Conservation (phyloP, 2,797 vertebrate species). For the Poecile montanus region DNA sequence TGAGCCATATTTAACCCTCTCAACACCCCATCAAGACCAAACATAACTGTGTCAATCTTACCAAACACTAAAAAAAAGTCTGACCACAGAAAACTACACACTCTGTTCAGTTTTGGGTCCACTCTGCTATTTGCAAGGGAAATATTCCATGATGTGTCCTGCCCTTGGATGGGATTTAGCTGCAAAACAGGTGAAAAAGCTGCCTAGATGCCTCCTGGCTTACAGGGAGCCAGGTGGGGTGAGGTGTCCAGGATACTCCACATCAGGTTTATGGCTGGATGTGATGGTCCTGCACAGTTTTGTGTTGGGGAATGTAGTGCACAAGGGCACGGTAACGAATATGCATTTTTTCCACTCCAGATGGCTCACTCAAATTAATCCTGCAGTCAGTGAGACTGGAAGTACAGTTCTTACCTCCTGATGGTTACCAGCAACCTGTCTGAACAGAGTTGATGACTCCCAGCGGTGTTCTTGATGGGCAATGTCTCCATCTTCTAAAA, state of each 20-base stretch:
- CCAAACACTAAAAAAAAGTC: neutral
- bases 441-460: neutral
- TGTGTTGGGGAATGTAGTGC: neutral
- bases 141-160: neutral
- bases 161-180: neutral
- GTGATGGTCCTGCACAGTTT: neutral
- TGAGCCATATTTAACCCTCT: slow-evolving; percentile 5
- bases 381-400: neutral
- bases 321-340: neutral
- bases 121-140: neutral
- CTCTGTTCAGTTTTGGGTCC: neutral
- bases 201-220: neutral
- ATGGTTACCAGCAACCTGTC: slow-evolving; percentile 11
- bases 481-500: slow-evolving; percentile 26
- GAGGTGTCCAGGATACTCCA: neutral
- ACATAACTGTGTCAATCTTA: neutral
- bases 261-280: neutral
- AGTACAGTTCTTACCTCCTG: neutral
- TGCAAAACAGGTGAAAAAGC: neutral
- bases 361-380: slow-evolving; percentile 10
- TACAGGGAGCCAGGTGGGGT: neutral
- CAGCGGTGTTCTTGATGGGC: neutral
- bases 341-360: neutral
- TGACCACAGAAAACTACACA: neutral
- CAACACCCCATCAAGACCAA: neutral